Evolutionary conservation across 2,113 vertebrate genomes (phyloP), one percentile per base, ranked within the genome.

Genomic region (Anarrhichthys ocellatus): DNA sequence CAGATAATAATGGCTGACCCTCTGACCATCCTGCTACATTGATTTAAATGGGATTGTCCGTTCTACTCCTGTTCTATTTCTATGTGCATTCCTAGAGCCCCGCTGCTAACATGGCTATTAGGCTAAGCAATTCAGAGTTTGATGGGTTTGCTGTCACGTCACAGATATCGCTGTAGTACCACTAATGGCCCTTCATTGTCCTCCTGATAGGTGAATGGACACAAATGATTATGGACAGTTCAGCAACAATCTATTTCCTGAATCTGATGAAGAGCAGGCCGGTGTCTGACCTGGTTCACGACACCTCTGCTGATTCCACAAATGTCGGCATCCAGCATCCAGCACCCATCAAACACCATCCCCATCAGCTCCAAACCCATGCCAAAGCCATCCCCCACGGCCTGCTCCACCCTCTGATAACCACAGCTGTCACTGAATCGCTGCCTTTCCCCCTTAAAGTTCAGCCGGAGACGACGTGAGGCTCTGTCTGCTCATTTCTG

Each of bases 231-330:
- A 73, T 38, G 5, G 78, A 78, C 73, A 59, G 48, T 24, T 58
- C 17, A 6, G 29, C 69, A 65, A 2, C 40, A 24, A 18, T 76
- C 70, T 36, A 74, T 78, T 14, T 85, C 62, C 86, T 79, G 76
- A 46, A 27, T 72, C 54, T 73, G 75, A 83, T 44, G 44, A 54
- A 40, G 50, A 52, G 15, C 38, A 46, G 79, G 58, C 42, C 68
- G 3, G 46, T 46, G 67, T 73, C 74, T 86, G 83, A 78, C 72
- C 81, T 46, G 65, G 34, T 70, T 11, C 71, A 17, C 66, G 42
- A 86, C 86, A 84, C 81, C 52, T 84, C 75, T 81, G 79, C 73
- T 46, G 69, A 61, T 78, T 79, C 76, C 48, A 56, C 84, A 80
- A 76, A 81, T n/a, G 70, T 87, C 79, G n/a, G 32, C 56, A n/a